Evolutionary conservation across 2,888 invertebrate species (phyloP), one percentile per base, ranked within the genome.

Genomic region (Scaptomyza reducta): DNA sequence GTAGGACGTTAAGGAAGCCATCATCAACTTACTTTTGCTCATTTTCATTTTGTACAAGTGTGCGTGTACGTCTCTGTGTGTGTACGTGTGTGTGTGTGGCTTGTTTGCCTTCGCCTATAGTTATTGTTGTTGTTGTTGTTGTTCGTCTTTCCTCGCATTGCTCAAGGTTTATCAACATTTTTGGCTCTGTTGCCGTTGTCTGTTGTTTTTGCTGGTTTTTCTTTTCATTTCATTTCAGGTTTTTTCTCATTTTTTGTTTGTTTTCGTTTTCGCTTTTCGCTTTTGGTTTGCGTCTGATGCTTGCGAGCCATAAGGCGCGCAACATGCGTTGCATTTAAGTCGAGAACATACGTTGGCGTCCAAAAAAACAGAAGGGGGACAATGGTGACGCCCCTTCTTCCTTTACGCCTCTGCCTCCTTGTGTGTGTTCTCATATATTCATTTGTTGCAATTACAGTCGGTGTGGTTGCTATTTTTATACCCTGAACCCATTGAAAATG

Each of bases 391-490:
- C 22, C 22, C 22, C 22, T 10, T 10, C 44, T 41, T 42, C 54
- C 45, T 22, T 9, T 14, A 4, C 7, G 9, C 22, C 29, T 14
- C 13, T n/a, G 13, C n/a, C 38, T 57, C 16, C 3, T 29, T 58
- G 58, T 64, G 63, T 47, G 64, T 29, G 22, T 50, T 27, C 65
- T 66, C 72, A 86, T 86, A 74, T 77, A 83, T 82, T 86, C 87
- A 86, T 86, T 86, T 86, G 75, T 68, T 86, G 80, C 81, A 81
- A 81, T 81, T 81, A 86, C 86, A 83, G 73, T 85, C 56, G 50
- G 47, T 62, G 64, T 54, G 56, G 33, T 40, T 54, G 7, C 13
- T 22, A 27, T 33, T 51, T 31, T 50, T 42, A n/a, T n/a, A n/a
- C n/a, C n/a, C n/a, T n/a, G n/a, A n/a, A n/a, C n/a, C n/a, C n/a